Base-by-base conservation (phyloP, 2,888 invertebrate species). In the Papilio protenor region DNA sequence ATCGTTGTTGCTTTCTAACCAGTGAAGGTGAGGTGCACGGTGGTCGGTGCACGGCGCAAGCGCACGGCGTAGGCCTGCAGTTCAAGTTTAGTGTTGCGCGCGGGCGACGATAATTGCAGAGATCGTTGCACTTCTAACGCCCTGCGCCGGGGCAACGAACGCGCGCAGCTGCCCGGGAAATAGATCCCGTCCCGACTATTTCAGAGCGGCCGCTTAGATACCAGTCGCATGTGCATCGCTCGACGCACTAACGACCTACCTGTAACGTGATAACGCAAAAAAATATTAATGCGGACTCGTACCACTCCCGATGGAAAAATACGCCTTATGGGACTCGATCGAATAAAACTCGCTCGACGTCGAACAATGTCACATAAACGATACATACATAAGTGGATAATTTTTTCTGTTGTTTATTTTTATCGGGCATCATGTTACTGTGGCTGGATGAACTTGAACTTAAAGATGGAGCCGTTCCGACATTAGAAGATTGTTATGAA, bases 121-220 rank as follows among this genome's bases (percentile, higher is more conserved):
- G 93, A 93, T 90, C 94, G 92, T 92, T 92, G 93, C 90, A 93
- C 93, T 93, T 94, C 94, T 94, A 94, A 93, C 91, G 92, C 92
- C 90, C 91, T 84, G 81, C 87, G 88, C 85, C 87, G 89, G 94
- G 93, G 93, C 93, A 94, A 94, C 90, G 94, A 91, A 92, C 94
- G 92, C 92, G 84, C 87, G 91, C 94, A 94, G 94, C 94, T 94
- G 94, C 93, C 91, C 92, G 92, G 92, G 92, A 93, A 94, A 94
- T 93, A 93, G 92, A 94, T 93, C 93, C 92, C 92, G 92, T 91
- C 92, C 87, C 87, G 92, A 93, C 94, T 94, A 94, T 94, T 93
- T 93, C 93, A 93, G 94, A 92, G 89, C 89, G 88, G 87, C 86
- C 86, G 88, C 90, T 90, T 89, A 90, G 90, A 91, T 86, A 91